Percentiles rank a stretch among this genome's conserved stretches.
Conservation (phyloP, 2,888 invertebrate genomes). For the Dysmachus trigonus region DNA sequence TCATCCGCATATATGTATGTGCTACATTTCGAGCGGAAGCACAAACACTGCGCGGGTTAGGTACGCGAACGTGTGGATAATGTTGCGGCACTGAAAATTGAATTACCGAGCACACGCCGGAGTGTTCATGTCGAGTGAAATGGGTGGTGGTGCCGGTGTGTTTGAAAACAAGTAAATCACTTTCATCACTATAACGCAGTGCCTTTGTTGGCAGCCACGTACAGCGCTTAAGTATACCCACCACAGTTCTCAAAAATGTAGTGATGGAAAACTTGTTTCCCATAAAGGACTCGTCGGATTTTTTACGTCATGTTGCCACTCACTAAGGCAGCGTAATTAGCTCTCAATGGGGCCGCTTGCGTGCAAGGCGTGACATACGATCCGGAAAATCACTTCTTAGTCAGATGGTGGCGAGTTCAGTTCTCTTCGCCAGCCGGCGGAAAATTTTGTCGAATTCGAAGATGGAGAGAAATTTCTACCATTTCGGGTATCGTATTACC, state of each 20-base stretch:
- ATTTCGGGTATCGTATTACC: constrained; percentile 23
- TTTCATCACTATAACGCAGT: neutral
- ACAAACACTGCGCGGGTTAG: neutral
- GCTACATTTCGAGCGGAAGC: neutral
- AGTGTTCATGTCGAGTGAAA: neutral
- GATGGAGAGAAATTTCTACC: neutral
- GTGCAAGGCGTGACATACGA: constrained; percentile 1
- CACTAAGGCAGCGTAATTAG: neutral
- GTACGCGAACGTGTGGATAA: constrained; percentile 36
- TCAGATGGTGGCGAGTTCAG: neutral
- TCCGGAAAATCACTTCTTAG: constrained; percentile 13
- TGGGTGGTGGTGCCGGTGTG: neutral
- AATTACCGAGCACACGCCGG: constrained; percentile 19
- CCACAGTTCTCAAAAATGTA: neutral
- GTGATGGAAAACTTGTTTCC: neutral
- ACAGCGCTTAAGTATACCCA: neutral
- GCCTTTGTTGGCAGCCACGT: neutral
- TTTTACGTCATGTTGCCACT: constrained; percentile 4
- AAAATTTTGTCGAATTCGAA: neutral
- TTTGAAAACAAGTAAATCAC: neutral
- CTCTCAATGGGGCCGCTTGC: neutral
- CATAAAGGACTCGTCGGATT: neutral
- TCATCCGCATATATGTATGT: constrained; percentile 9
- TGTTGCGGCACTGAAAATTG: constrained; percentile 39
- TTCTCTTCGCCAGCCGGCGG: neutral